These are phyloP conservation scores for Pararge aegeria DNA, from an alignment of 1,140 invertebrate genomes.

Conservation along the genomic window DNA sequence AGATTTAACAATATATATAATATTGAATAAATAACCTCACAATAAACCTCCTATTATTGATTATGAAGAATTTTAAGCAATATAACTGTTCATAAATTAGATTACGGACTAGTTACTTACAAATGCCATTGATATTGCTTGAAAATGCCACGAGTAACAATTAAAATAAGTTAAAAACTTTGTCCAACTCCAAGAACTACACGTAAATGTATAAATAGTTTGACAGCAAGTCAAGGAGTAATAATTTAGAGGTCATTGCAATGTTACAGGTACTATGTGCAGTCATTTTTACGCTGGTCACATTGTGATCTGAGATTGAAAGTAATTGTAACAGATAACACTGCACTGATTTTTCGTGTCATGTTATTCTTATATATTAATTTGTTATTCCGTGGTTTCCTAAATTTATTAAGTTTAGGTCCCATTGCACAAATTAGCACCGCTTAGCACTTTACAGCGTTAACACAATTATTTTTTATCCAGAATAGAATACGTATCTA, in stretches of 20 bases:
- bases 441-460: too few relatives aligned
- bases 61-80: neutral
- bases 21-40: too few relatives aligned
- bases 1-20: too few relatives aligned
- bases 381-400: too few relatives aligned
- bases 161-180: slow-evolving; percentile 12
- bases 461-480: too few relatives aligned
- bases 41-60: neutral
- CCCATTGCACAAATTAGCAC: too few relatives aligned
- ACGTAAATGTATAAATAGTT: slow-evolving; percentile 30
- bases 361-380: too few relatives aligned
- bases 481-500: too few relatives aligned
- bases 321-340: neutral
- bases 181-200: neutral
- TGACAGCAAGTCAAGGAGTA: slow-evolving; percentile 50
- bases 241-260: slow-evolving; percentile 61
- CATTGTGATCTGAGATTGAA: neutral
- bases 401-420: too few relatives aligned
- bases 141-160: neutral
- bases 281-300: slow-evolving; percentile 43
- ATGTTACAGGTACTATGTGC: slow-evolving; percentile 52
- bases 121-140: slow-evolving; percentile 34
- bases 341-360: too few relatives aligned
- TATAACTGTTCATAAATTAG: neutral
- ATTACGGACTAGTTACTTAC: slow-evolving; percentile 34